Conservation (phyloP, 2,888 invertebrate genomes). For the Ophioninae sp. region DNA sequence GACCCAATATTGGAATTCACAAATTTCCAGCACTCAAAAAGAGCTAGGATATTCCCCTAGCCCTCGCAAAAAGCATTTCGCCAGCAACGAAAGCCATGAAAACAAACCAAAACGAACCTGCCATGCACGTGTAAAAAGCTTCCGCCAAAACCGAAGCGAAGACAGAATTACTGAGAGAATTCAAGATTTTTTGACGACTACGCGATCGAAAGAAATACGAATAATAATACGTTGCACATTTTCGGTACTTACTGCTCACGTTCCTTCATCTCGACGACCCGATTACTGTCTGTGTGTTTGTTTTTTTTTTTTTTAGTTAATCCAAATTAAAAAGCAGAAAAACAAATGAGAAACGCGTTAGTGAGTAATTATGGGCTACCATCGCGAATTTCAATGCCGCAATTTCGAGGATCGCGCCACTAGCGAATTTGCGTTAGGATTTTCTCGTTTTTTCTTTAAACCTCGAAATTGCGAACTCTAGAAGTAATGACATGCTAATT, state of each 20-base stretch:
- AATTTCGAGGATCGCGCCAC: slow-evolving; percentile 39
- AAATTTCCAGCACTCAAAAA: slow-evolving; percentile 6
- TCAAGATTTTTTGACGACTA: neutral
- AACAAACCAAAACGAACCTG: neutral
- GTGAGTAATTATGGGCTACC: slow-evolving; percentile 73
- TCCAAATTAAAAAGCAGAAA: slow-evolving; percentile 83
- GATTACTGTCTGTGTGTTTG: slow-evolving; percentile 87
- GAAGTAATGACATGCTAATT: slow-evolving; percentile 54
- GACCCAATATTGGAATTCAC: neutral
- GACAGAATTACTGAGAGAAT: slow-evolving; percentile 46
- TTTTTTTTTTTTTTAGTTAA: slow-evolving; percentile 79
- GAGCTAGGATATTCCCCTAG: neutral
- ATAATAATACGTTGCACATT: slow-evolving; percentile 57
- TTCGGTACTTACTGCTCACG: slow-evolving; percentile 90
- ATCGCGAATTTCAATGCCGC: slow-evolving; percentile 34
- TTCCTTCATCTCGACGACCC: slow-evolving; percentile 89
- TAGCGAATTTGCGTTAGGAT: neutral
- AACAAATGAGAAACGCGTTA: slow-evolving; percentile 81
- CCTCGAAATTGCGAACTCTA: slow-evolving; percentile 51
- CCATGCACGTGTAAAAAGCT: slow-evolving; percentile 7
- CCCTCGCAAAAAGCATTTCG: slow-evolving; percentile 5
- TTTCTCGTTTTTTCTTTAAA: slow-evolving; percentile 27
- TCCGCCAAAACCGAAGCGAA: slow-evolving; percentile 10
- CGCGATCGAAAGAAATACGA: slow-evolving; percentile 39
- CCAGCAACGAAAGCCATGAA: neutral